Conservation (phyloP, 1,140 invertebrate genomes). For the Augochlora pura region DNA sequence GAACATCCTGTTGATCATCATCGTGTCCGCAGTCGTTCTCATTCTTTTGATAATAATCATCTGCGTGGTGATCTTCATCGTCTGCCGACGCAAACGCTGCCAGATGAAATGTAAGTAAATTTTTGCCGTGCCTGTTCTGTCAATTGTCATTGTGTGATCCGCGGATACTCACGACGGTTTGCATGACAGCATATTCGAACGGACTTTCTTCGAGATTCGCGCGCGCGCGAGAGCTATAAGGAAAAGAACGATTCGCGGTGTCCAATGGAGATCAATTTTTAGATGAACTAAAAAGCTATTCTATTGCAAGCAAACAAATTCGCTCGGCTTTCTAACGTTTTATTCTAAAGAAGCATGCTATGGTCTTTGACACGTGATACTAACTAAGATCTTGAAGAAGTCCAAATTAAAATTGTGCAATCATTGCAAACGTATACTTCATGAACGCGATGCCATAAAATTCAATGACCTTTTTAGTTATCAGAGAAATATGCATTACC, state of each 20-base stretch:
- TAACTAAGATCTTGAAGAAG: conserved; percentile 31
- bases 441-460: neutral
- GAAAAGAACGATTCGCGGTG: too few species aligned
- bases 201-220: conserved; percentile 23
- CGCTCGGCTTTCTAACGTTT: neutral
- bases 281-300: neutral
- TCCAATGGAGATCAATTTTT: too few species aligned
- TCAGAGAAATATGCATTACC: conserved; percentile 28
- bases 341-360: neutral
- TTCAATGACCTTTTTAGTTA: neutral
- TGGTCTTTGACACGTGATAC: neutral
- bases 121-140: neutral
- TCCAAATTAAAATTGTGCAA: neutral
- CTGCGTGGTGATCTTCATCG: conserved; percentile 90
- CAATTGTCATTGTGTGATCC: conserved; percentile 44
- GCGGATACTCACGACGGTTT: conserved; percentile 42
- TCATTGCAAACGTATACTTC: conserved; percentile 22
- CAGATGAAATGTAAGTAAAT: conserved; percentile 92
- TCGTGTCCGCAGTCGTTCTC: conserved; percentile 87
- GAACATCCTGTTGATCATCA: conserved; percentile 88
- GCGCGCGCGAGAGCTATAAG: too few species aligned
- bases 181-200: conserved; percentile 40
- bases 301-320: neutral
- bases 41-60: conserved; percentile 90
- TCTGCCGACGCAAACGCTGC: conserved; percentile 88